These are phyloP conservation scores for Zaprionus lineosus DNA, from an alignment of 2,888 invertebrate genomes.

Conservation along the genomic window DNA sequence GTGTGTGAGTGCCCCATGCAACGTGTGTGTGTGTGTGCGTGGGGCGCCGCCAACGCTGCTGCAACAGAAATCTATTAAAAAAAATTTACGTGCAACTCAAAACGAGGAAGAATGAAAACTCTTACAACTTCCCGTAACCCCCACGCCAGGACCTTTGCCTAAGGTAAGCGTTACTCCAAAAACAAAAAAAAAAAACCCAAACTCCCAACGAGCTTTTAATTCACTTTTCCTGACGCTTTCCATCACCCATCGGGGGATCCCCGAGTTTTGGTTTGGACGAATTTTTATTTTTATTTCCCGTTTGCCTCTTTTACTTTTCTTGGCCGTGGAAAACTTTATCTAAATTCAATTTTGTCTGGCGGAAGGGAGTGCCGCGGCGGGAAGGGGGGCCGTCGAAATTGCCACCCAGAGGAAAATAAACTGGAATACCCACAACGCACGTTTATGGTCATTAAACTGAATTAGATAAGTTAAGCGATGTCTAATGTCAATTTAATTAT, in stretches of 20 bases:
- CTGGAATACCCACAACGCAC: constrained; percentile 23
- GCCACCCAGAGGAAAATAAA: constrained; percentile 5
- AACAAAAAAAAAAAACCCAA: background rate
- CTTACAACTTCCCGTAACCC: background rate
- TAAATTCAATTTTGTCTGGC: constrained; percentile 48
- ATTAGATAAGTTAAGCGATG: constrained; percentile 66
- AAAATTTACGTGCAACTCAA: constrained; percentile 21
- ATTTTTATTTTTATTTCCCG: constrained; percentile 18
- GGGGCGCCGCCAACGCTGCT: constrained; percentile 38
- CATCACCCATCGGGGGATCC: background rate
- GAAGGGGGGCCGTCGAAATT: constrained; percentile 27
- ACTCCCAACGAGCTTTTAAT: constrained; percentile 52
- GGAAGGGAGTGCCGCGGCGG: too few relatives aligned
- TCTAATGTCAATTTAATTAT: constrained; percentile 72
- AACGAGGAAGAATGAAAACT: too few relatives aligned
- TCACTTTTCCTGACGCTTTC: constrained; percentile 33
- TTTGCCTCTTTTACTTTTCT: constrained; percentile 17
- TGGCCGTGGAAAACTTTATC: constrained; percentile 40
- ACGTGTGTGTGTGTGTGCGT: constrained; percentile 33
- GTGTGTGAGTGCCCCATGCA: constrained; percentile 39
- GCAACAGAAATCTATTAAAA: constrained; percentile 27
- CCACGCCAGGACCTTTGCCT: background rate
- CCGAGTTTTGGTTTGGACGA: constrained; percentile 15
- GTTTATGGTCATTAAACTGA: constrained; percentile 48
- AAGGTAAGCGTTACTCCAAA: constrained; percentile 18